Conservation (phyloP, 2,888 invertebrate species). For the Xylocampa areola region DNA sequence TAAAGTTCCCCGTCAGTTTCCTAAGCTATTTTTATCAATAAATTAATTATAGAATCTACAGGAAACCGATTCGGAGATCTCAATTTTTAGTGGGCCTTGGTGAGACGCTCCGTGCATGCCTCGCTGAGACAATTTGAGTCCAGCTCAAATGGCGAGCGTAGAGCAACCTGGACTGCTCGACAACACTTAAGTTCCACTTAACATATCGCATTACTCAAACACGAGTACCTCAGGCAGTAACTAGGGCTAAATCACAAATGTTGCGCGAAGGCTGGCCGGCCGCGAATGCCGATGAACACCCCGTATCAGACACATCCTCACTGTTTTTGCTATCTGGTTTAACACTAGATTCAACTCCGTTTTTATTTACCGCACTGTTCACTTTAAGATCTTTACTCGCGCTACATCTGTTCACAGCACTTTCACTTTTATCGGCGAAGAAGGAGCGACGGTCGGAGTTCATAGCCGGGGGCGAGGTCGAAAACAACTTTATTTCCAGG, state of each 20-base stretch:
- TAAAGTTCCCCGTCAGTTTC: conserved; percentile 85
- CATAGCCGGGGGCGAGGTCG: conserved; percentile 89
- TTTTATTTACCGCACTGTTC: conserved; percentile 84
- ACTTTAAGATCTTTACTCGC: conserved; percentile 79
- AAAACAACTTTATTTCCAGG: conserved; percentile 94
- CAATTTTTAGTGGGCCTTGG: conserved; percentile 80
- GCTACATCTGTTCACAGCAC: conserved; percentile 84
- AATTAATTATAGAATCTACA: conserved; percentile 89
- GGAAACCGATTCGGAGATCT: conserved; percentile 90
- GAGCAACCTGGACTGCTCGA: conserved; percentile 77
- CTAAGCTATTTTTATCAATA: conserved; percentile 88
- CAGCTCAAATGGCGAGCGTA: conserved; percentile 87
- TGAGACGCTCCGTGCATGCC: conserved; percentile 85
- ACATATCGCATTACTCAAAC: conserved; percentile 71
- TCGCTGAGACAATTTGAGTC: conserved; percentile 87
- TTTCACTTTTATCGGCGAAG: conserved; percentile 87
- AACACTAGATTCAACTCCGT: conserved; percentile 76
- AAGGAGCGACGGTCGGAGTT: conserved; percentile 84
- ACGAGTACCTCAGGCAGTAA: conserved; percentile 85
- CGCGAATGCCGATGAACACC: conserved; percentile 75
- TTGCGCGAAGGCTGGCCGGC: conserved; percentile 79
- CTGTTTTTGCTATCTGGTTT: conserved; percentile 77
- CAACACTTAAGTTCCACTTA: conserved; percentile 76
- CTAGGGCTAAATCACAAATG: conserved; percentile 89
- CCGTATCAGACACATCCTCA: conserved; percentile 80